phyloP scores from a whole-genome alignment of 1,140 invertebrate species.

The Orussus abietinus region DNA sequence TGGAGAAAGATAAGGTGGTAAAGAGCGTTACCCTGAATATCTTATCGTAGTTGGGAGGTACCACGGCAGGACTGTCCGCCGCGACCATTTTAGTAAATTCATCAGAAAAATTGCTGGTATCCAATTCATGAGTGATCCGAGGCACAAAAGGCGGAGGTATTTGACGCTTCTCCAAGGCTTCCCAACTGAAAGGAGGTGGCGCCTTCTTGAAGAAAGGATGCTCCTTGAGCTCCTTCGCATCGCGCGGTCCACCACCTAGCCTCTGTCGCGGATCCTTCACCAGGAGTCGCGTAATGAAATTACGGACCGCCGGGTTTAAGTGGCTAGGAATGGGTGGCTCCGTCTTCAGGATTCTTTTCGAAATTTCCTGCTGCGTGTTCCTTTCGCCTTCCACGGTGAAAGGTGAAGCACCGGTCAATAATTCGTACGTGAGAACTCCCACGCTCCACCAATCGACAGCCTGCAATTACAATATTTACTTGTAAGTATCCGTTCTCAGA shows the following conservation, averaged over 20 bases:
- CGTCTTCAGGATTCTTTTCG: slow-evolving; percentile 80
- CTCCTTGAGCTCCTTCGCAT: slow-evolving; percentile 80
- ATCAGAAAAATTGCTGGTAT: slow-evolving; percentile 93
- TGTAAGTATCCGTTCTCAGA: slow-evolving; percentile 2
- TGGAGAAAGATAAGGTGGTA: no score
- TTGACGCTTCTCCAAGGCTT: slow-evolving; percentile 66
- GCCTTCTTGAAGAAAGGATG: slow-evolving; percentile 77
- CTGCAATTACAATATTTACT: slow-evolving; percentile 50
- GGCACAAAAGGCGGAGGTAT: slow-evolving; percentile 80
- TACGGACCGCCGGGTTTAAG: slow-evolving; percentile 59
- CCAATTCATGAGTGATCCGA: slow-evolving; percentile 75
- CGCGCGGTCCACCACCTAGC: slow-evolving; percentile 74
- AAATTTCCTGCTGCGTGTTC: slow-evolving; percentile 92
- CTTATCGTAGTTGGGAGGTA: slow-evolving; percentile 80
- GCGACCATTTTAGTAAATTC: slow-evolving; percentile 91
- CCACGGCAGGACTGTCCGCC: slow-evolving; percentile 84
- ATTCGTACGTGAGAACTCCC: slow-evolving; percentile 93
- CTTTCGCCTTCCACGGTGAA: slow-evolving; percentile 92
- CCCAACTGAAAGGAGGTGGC: slow-evolving; percentile 60
- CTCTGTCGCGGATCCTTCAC: slow-evolving; percentile 84
- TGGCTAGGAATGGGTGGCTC: slow-evolving; percentile 80
- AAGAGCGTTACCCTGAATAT: slow-evolving; percentile 69
- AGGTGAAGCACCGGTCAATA: slow-evolving; percentile 95
- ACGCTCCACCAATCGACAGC: slow-evolving; percentile 98
- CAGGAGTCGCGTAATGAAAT: slow-evolving; percentile 73